phyloP scores from a whole-genome alignment of 2,888 invertebrate species.

The Troides aeacus region DNA sequence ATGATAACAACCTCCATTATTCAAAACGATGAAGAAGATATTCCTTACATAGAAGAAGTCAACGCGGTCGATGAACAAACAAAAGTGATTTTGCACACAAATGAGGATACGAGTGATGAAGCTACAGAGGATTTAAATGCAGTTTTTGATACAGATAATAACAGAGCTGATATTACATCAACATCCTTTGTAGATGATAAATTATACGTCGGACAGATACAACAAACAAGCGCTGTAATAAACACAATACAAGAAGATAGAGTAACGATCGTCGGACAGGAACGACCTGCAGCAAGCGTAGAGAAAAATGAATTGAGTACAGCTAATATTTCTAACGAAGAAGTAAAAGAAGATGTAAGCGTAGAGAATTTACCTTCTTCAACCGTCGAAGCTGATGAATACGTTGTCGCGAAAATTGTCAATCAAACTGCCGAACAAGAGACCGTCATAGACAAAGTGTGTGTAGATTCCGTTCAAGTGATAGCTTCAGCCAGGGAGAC shows the following conservation, averaged over 20 bases:
- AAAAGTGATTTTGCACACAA: not conserved
- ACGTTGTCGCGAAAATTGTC: not conserved
- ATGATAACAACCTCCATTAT: not conserved
- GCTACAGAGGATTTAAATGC: not conserved
- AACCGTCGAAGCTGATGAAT: not conserved
- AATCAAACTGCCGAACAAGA: not conserved
- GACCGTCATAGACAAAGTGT: conserved; percentile 11
- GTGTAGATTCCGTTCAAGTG: conserved; percentile 13
- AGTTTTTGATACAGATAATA: not conserved
- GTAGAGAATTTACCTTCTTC: not conserved
- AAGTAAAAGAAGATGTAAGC: not conserved
- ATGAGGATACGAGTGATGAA: not conserved
- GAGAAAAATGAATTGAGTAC: no score
- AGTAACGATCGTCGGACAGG: no score
- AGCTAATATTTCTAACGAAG: no score
- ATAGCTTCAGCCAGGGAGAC: conserved; percentile 32
- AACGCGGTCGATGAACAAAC: not conserved
- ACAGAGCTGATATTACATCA: no score
- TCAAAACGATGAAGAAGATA: not conserved
- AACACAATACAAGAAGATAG: no score
- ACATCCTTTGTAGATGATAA: no score
- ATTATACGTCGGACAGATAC: no score
- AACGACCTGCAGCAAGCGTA: no score
- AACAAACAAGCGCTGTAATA: no score
- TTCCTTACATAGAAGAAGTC: not conserved